Evolutionary conservation across 2,797 vertebrate genomes (phyloP), one percentile per base, ranked within the genome.

Genomic region (Mycteria americana): DNA sequence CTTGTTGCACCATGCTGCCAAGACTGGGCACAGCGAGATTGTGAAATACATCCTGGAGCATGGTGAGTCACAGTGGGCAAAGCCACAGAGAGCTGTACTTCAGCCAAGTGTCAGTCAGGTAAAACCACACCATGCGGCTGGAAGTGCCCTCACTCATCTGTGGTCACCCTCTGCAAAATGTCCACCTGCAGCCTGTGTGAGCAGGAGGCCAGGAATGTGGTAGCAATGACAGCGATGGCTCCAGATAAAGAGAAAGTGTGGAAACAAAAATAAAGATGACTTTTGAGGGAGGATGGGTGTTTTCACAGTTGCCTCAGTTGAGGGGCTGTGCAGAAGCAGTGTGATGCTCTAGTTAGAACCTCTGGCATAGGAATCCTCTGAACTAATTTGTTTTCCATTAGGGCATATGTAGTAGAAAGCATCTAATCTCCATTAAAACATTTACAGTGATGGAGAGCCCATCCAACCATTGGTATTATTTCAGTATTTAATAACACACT

Each of bases 11-110:
- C 96, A 99, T 4, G 99, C 99, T n/a, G 98, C 99, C 45, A 99
- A 98, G 96, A 98, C 98, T 0, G 99, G 99, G 85, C 99, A 99
- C 7, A 15, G 98, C 0, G 98, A 99, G n/a, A 97, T 99, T 46
- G 99, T 99, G 95, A 98, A 98, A 96, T 99, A 98, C 96, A 99
- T 99, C 70, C 98, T 99, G 92, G 99, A 99, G 48, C 99, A 99
- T 1, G 99, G 99, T 99, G 97, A 99, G 99, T 95, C 80, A 48
- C 56, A 41, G 57, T 4, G 50, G 37, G 48, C 28, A 60, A 74
- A 76, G 13, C 45, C 84, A 45, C 50, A 39, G 23, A 11, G 57
- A 80, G 10, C 27, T 81, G 8, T 23, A 13, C 46, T 22, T 37
- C 24, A 54, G 48, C 63, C 41, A 59, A 22, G 22, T 19, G 63